Percentiles rank a stretch among this genome's conserved stretches.
phyloP scores from a whole-genome alignment of 1,140 invertebrate species.

The Anastatus disparis region DNA sequence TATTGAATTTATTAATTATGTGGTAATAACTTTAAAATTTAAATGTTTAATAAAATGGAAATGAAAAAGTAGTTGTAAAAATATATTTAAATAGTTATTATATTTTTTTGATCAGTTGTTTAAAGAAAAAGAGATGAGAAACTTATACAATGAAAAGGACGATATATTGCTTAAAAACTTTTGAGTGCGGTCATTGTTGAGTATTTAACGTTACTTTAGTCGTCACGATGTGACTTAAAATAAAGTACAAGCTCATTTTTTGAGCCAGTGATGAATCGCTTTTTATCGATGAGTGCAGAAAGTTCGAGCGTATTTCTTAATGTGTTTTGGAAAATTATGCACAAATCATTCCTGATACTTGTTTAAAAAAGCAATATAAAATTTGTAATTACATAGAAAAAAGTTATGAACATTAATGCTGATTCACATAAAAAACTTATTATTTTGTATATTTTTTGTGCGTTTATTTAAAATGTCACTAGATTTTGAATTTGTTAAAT shows the following conservation, averaged over 20 bases:
- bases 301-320: not conserved
- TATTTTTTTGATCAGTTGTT: not conserved
- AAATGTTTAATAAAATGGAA: not conserved
- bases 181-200: constrained; percentile 22
- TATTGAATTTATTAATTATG: not conserved
- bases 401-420: not conserved
- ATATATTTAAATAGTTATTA: not conserved
- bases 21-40: constrained; percentile 18
- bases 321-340: not conserved
- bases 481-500: constrained; percentile 2
- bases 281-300: constrained; percentile 25
- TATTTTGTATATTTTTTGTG: not conserved
- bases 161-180: constrained; percentile 6
- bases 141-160: not conserved
- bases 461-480: constrained; percentile 24
- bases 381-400: constrained; percentile 4
- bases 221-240: constrained; percentile 27
- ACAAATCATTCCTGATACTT: constrained; percentile 17
- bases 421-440: constrained; percentile 5
- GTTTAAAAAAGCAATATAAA: constrained; percentile 12
- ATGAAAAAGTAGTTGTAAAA: not conserved
- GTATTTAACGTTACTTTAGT: constrained; percentile 30
- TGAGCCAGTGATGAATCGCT: constrained; percentile 37
- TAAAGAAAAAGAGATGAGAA: not conserved
- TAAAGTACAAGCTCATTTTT: constrained; percentile 35